These are phyloP conservation scores for Ia io DNA, from an alignment of 2,113 vertebrate species.

Conservation along the genomic window DNA sequence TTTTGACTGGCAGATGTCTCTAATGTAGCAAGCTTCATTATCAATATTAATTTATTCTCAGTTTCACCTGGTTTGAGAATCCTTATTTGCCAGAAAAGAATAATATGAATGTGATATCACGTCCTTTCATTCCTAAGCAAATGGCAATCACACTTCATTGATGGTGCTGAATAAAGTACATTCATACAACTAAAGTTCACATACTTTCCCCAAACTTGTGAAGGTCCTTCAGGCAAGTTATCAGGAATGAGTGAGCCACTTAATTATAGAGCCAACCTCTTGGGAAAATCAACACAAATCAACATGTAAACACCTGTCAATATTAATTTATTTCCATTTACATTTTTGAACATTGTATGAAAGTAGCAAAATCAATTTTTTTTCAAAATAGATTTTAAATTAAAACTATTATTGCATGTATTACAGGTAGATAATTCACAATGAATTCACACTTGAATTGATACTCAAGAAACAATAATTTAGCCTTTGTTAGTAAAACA, in stretches of 20 bases:
- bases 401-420: neutral
- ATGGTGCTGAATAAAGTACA: neutral
- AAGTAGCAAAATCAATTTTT: neutral
- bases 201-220: neutral
- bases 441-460: neutral
- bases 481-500: neutral
- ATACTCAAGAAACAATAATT: neutral
- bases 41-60: neutral
- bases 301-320: neutral
- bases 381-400: neutral
- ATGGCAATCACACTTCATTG: neutral
- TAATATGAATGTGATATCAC: neutral
- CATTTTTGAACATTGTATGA: neutral
- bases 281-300: neutral
- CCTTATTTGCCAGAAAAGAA: neutral
- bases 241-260: neutral
- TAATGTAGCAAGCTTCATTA: neutral
- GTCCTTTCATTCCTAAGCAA: constrained; percentile 7
- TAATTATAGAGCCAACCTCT: too few species aligned
- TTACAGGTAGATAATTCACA: neutral
- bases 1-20: constrained; percentile 21
- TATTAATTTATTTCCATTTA: neutral
- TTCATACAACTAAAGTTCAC: neutral
- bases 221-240: neutral
- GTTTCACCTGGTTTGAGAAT: neutral